A percentile compares a stretch with the other conserved stretches of the same genome.
These are phyloP conservation scores for Euleptes europaea DNA, from an alignment of 2,113 vertebrate species.

Conservation along the genomic window DNA sequence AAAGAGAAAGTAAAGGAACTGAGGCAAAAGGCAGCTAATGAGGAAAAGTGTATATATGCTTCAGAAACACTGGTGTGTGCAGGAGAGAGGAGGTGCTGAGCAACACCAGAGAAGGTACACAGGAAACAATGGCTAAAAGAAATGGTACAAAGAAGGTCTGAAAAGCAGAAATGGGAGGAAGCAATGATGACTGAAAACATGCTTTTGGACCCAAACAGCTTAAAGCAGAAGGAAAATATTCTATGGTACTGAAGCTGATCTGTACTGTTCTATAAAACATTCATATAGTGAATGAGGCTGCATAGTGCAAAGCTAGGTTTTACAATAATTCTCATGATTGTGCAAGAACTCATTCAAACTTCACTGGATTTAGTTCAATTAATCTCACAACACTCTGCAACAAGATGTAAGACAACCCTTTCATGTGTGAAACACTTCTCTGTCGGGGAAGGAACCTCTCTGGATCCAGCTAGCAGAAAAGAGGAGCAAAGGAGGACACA, in stretches of 20 bases:
- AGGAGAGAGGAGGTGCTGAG: neutral
- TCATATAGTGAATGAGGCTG: neutral
- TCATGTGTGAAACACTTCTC: neutral
- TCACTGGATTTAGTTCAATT: neutral
- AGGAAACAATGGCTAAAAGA: neutral
- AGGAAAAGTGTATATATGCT: too few relatives aligned
- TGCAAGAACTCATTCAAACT: neutral
- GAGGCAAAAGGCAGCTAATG: neutral
- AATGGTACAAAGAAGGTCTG: neutral
- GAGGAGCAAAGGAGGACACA: neutral
- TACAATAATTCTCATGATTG: neutral
- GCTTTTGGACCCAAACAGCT: neutral
- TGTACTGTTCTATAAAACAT: neutral
- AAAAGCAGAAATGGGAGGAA: neutral
- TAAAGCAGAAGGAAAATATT: neutral
- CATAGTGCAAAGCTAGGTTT: neutral
- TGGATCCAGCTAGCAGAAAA: neutral
- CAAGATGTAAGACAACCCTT: too few relatives aligned
- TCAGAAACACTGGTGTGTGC: too few relatives aligned
- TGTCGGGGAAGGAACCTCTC: neutral
- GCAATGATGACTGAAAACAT: neutral
- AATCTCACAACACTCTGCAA: neutral
- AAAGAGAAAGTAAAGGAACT: neutral
- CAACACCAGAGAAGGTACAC: neutral
- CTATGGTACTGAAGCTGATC: too few relatives aligned